Base-by-base conservation (phyloP, 2,113 vertebrate genomes). In the Pyrgilauda ruficollis region DNA sequence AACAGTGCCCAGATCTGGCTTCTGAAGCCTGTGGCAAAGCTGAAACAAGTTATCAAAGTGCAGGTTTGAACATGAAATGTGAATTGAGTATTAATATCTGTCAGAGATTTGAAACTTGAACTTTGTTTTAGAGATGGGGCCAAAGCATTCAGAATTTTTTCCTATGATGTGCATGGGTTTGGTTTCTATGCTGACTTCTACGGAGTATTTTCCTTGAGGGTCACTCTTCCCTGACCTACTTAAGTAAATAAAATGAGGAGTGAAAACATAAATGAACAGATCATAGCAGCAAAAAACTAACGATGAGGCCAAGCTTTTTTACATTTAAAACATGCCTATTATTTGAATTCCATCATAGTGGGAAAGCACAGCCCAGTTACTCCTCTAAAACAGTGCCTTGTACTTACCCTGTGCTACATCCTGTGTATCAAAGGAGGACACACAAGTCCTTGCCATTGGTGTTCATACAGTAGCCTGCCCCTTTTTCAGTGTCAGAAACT, bases 101-200 rank as follows among this genome's bases (percentile, higher is more conserved):
- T 69, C 84, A 89, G 83, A 13, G 69, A 89, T 72, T 72, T 44
- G 52, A 93, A 92, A 62, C 47, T 84, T 94, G 21, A 10, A 64
- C 64, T 89, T 74, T 35, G 52, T 52, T 84, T 67, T 78, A 44
- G 69, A 79, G 33, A 61, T 17, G 53, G 11, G 33, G 69, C 62
- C 67, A 94, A 68, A 47, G 41, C 37, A 84, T 86, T 92, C 49
- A 69, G 81, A 87, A 35, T 73, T 92, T 63, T 87, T 95, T 94
- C 92, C 85, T 93, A 11, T 93, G 64, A 46, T 61, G 75, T 87
- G 19, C 70, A 68, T 87, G 93, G 91, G 73, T 62, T 70, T 17
- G 11, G 17, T 47, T 76, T 96, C 91, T 94, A n/a, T 63, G 56
- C 70, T 84, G 84, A 81, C 63, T 95, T 97, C 55, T 76, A 84